Percentiles rank a stretch among this genome's conserved stretches.
Evolutionary conservation across 2,113 vertebrate genomes (phyloP).

Genomic region (Columba livia): DNA sequence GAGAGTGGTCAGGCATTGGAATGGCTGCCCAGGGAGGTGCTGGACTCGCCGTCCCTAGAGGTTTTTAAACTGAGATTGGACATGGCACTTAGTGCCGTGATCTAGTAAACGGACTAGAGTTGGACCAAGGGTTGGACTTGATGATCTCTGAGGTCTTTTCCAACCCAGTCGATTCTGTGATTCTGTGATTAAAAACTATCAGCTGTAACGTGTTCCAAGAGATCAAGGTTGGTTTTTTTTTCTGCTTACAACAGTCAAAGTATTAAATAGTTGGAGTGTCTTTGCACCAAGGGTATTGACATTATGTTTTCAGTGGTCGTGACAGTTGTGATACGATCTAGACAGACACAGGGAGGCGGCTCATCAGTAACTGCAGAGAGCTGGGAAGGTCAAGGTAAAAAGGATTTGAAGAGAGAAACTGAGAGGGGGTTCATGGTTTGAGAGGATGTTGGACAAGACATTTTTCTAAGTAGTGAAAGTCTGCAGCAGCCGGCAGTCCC

Average conservation of each 20-base stretch:
- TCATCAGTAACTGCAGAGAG: background rate
- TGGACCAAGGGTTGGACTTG: too few relatives aligned
- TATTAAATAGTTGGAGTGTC: background rate
- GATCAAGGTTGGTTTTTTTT: background rate
- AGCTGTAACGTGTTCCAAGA: background rate
- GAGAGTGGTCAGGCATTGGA: too few relatives aligned
- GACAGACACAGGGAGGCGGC: background rate
- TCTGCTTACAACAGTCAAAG: background rate
- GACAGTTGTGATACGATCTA: too few relatives aligned
- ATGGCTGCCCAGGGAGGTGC: too few relatives aligned
- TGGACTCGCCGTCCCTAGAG: too few relatives aligned
- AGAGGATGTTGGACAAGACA: background rate
- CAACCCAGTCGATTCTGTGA: too few relatives aligned
- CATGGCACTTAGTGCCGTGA: too few relatives aligned
- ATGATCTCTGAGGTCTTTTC: too few relatives aligned
- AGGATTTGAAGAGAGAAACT: background rate
- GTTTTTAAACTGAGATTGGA: too few relatives aligned
- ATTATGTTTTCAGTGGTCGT: background rate
- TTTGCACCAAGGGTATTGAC: background rate
- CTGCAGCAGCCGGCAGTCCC: background rate
- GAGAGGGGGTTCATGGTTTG: background rate
- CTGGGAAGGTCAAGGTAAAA: background rate
- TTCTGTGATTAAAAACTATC: background rate
- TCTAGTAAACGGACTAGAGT: too few relatives aligned
- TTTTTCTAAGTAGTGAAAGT: background rate